Conservation (phyloP, 2,888 invertebrate genomes). For the Spicauda simplicius region DNA sequence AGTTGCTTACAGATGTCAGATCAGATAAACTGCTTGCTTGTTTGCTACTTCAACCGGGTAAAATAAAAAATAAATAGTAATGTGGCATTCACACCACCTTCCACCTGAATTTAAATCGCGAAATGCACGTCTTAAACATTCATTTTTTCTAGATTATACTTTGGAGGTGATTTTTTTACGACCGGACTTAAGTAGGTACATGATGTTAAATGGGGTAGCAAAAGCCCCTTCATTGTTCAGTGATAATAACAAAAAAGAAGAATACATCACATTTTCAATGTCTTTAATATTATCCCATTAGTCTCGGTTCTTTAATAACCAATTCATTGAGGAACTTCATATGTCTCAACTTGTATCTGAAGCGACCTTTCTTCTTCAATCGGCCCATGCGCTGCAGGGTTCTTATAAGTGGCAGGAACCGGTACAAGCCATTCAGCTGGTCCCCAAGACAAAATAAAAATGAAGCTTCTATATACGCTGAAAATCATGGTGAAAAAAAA, state of each 20-base stretch:
- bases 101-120: too few relatives aligned
- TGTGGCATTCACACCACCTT: too few relatives aligned
- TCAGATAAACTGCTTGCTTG: too few relatives aligned
- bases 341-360: conserved; percentile 57
- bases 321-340: conserved; percentile 62
- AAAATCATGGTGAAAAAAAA: conserved; percentile 40
- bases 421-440: conserved; percentile 57
- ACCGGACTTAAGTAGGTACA: too few relatives aligned
- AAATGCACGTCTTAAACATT: too few relatives aligned
- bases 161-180: too few relatives aligned
- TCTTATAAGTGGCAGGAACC: conserved; percentile 66
- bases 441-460: conserved; percentile 73
- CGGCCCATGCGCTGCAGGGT: conserved; percentile 75
- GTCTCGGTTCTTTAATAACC: conserved; percentile 51
- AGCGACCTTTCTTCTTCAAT: conserved; percentile 62
- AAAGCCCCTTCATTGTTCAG: background rate
- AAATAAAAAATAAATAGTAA: too few relatives aligned
- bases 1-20: too few relatives aligned
- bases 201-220: too few relatives aligned
- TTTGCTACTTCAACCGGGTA: too few relatives aligned
- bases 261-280: background rate
- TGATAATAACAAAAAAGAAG: background rate
- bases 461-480: conserved; percentile 66
- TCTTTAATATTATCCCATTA: conserved; percentile 57
- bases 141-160: too few relatives aligned